Conservation (phyloP, 1,140 invertebrate genomes). For the Drosophila nigromelanica region DNA sequence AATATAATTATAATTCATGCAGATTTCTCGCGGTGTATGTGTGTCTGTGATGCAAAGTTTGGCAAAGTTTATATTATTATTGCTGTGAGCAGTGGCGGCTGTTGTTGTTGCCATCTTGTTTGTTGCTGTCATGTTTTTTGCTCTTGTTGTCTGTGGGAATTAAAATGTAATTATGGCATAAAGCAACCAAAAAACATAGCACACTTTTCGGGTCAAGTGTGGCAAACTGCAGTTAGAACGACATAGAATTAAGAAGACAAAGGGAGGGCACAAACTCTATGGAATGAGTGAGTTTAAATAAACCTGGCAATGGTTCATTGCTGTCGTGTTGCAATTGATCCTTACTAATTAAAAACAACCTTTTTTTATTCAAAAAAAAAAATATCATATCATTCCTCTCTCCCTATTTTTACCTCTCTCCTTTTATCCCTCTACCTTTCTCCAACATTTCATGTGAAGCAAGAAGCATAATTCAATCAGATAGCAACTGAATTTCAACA, state of each 20-base stretch:
- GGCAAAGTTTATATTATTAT: slow-evolving; percentile 64
- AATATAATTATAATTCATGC: slow-evolving; percentile 81
- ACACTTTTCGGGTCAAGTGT: slow-evolving; percentile 51
- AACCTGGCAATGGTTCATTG: slow-evolving; percentile 34
- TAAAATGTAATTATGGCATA: slow-evolving; percentile 78
- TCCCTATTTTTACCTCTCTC: no score
- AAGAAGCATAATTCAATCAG: no score
- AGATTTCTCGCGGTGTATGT: slow-evolving; percentile 46
- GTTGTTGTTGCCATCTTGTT: slow-evolving; percentile 19
- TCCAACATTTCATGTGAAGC: no score
- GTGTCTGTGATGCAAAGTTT: slow-evolving; percentile 59
- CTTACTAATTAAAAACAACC: not conserved
- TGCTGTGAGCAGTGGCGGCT: slow-evolving; percentile 32
- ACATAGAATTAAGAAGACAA: not conserved
- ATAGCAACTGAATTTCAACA: no score
- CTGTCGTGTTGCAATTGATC: not conserved
- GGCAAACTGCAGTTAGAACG: slow-evolving; percentile 10
- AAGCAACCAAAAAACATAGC: slow-evolving; percentile 45
- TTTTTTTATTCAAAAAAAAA: no score
- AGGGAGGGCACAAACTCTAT: not conserved
- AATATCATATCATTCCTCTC: no score
- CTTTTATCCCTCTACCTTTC: no score
- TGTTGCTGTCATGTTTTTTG: slow-evolving; percentile 52
- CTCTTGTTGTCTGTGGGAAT: slow-evolving; percentile 62
- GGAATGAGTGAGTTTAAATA: slow-evolving; percentile 50